Conservation (phyloP, 1,140 invertebrate species). For the Diorhabda sublineata region DNA sequence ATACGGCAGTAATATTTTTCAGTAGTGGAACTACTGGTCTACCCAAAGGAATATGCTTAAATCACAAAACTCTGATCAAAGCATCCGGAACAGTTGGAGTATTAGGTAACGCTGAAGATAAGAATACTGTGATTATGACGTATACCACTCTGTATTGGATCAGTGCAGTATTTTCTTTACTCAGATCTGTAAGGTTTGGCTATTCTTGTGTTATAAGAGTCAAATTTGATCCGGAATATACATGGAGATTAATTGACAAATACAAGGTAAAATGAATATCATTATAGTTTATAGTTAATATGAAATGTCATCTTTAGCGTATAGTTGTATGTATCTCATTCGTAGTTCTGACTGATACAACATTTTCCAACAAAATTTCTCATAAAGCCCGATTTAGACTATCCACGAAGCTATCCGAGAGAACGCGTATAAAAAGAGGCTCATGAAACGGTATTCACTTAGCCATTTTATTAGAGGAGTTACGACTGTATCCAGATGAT, state of each 20-base stretch:
- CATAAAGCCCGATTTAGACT: no score
- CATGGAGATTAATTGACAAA: slow-evolving; percentile 8
- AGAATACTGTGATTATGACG: neutral
- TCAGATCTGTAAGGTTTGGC: neutral
- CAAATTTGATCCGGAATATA: slow-evolving; percentile 1
- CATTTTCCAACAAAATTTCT: no score
- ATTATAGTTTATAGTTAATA: no score
- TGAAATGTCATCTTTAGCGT: no score
- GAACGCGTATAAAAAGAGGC: no score
- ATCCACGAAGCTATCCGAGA: no score
- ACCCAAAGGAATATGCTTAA: slow-evolving; percentile 37
- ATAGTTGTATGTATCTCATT: no score
- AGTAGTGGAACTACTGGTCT: slow-evolving; percentile 36
- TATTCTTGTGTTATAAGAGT: neutral
- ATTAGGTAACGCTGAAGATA: neutral
- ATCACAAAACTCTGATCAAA: slow-evolving; percentile 17
- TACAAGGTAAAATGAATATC: slow-evolving; percentile 1
- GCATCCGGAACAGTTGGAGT: no score
- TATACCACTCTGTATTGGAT: slow-evolving; percentile 13
- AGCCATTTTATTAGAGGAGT: no score
- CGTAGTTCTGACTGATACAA: no score
- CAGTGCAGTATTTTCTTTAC: neutral
- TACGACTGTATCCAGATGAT: no score
- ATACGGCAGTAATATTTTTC: slow-evolving; percentile 32
- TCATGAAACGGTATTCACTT: no score